Evolutionary conservation across 2,888 invertebrate species (phyloP), one percentile per base, ranked within the genome.

Genomic region (Isoperla grammatica): DNA sequence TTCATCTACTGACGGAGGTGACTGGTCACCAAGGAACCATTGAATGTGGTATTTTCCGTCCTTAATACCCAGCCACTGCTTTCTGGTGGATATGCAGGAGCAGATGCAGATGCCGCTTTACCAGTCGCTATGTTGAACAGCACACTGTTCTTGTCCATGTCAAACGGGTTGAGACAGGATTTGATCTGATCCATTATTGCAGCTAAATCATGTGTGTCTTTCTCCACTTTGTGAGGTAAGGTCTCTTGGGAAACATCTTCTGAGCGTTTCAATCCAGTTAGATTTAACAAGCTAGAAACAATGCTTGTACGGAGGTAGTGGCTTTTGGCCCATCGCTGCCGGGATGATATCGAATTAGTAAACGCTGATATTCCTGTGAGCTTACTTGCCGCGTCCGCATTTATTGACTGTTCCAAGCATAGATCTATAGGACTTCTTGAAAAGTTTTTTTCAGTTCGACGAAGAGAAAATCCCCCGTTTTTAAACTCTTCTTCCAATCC

Each of bases 191-290:
- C n/a, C n/a, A n/a, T n/a, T n/a, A n/a, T n/a, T n/a, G n/a, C n/a
- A n/a, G n/a, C n/a, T n/a, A n/a, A n/a, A n/a, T n/a, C n/a, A n/a
- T n/a, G n/a, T n/a, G n/a, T n/a, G n/a, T 13, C n/a, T 11, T 49
- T 49, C 13, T 49, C 11, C 6, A 49, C 22, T 17, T 15, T 2
- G 5, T 49, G 15, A 9, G 17, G 49, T 49, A 9, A 8, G 22
- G 6, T 20, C n/a, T 50, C 50, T 22, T 23, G n/a, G 8, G 17
- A 22, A 11, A 65, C 61, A 60, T 66, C 60, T 42, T 29, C 29
- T 8, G 4, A 6, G 29, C 5, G 8, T 6, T 29, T 4, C 4
- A 29, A 8, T 8, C 29, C 29, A 29, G 29, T 29, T 29, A 29
- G 8, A 29, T 29, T 19, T n/a, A 13, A 57, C 35, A 57, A 40